Evolutionary conservation across 1,140 invertebrate genomes (phyloP).

Genomic region (Macrocentrus cingulum): DNA sequence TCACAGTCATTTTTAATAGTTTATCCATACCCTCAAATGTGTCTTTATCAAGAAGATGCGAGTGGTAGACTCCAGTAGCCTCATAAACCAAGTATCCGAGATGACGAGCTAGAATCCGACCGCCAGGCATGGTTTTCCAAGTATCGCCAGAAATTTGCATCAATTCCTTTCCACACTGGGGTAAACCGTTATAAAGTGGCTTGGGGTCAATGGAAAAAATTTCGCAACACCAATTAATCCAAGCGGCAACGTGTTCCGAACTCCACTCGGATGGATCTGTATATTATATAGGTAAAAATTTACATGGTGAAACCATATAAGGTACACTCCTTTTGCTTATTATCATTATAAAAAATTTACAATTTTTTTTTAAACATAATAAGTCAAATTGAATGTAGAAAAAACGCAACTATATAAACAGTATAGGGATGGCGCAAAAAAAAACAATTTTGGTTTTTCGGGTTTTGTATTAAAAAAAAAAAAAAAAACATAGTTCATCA

Average conservation of each 20-base stretch:
- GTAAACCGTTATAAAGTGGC: conserved; percentile 60
- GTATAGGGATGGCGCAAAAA: too few species aligned
- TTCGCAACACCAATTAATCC: conserved; percentile 67
- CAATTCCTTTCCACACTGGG: conserved; percentile 63
- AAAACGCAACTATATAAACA: too few species aligned
- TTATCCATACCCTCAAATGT: conserved; percentile 38
- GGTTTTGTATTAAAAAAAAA: too few species aligned
- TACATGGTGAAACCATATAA: too few species aligned
- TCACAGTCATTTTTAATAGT: background rate
- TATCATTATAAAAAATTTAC: background rate
- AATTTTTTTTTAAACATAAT: background rate
- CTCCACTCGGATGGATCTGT: conserved; percentile 66
- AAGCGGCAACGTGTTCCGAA: conserved; percentile 63
- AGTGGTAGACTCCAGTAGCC: conserved; percentile 42
- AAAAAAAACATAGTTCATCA: too few species aligned
- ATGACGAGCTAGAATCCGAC: conserved; percentile 42
- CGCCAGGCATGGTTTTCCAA: conserved; percentile 38
- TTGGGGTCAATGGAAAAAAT: conserved; percentile 63
- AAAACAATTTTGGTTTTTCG: too few species aligned
- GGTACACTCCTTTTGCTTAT: too few species aligned
- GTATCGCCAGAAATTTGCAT: conserved; percentile 55
- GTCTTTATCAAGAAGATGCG: conserved; percentile 39
- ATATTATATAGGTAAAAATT: conserved; percentile 2
- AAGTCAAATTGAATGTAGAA: too few species aligned
- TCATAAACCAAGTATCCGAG: conserved; percentile 45